These are phyloP conservation scores for Melanotaenia nigrans DNA, from an alignment of 2,797 vertebrate genomes.

Conservation along the genomic window DNA sequence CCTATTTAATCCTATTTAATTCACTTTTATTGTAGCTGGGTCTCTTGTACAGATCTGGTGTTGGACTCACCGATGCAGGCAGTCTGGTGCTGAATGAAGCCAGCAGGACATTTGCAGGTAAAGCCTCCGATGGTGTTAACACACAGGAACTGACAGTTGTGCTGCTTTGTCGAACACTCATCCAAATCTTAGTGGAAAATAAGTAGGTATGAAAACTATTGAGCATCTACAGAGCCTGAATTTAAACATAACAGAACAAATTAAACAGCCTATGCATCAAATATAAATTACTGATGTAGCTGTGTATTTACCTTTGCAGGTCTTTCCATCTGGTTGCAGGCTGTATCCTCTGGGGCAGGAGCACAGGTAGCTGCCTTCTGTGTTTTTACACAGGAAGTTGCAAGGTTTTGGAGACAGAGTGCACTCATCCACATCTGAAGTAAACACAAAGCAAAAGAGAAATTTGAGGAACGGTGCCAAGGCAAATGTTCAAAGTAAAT, in stretches of 20 bases:
- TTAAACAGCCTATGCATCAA: not conserved
- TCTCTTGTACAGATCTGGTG: not conserved
- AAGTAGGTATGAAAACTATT: not conserved
- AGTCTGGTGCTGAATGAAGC: conserved; percentile 97
- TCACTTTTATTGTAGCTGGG: not conserved
- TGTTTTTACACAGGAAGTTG: conserved; percentile 96
- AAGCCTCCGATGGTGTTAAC: conserved; percentile 98
- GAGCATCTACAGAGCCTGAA: not conserved
- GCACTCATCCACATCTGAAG: conserved; percentile 92
- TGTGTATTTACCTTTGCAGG: conserved; percentile 89
- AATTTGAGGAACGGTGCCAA: not conserved
- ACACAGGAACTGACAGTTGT: conserved; percentile 99
- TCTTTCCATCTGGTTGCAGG: conserved; percentile 91
- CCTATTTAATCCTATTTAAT: not conserved
- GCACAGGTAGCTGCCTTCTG: conserved; percentile 93
- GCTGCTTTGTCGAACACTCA: conserved; percentile 96
- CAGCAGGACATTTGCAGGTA: conserved; percentile 96
- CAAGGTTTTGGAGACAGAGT: conserved; percentile 90
- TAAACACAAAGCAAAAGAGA: not conserved
- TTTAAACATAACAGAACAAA: not conserved
- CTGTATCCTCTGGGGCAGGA: conserved; percentile 92
- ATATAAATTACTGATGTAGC: not conserved
- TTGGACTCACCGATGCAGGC: conserved; percentile 91
- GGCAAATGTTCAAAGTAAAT: not conserved
- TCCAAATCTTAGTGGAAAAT: conserved; percentile 87